These are phyloP conservation scores for Ooceraea biroi DNA, from an alignment of 1,140 invertebrate species.

Conservation along the genomic window DNA sequence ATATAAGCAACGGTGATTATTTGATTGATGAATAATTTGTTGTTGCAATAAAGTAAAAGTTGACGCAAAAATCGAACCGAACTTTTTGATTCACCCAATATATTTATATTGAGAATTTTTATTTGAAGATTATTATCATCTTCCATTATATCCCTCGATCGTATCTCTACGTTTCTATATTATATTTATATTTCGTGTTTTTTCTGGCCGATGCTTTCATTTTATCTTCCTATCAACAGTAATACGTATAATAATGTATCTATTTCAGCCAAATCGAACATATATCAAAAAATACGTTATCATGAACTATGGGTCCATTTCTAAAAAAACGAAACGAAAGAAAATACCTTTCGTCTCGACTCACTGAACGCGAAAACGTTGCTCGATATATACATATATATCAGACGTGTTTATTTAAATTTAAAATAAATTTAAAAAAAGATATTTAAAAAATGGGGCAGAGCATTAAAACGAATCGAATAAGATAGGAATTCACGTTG, in stretches of 20 bases:
- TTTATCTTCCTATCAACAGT: conserved; percentile 30
- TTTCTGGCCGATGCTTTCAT: conserved; percentile 53
- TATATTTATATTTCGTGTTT: conserved; percentile 46
- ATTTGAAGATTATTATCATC: conserved; percentile 42
- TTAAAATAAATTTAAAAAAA: conserved; percentile 56
- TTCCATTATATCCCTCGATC: conserved; percentile 23
- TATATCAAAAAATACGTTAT: conserved; percentile 50
- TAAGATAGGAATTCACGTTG: conserved; percentile 26
- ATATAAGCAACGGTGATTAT: no score
- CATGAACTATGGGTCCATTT: conserved; percentile 21
- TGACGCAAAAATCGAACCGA: no score
- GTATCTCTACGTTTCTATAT: conserved; percentile 36
- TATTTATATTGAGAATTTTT: conserved; percentile 38
- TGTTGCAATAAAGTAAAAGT: no score
- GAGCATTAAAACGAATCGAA: conserved; percentile 31
- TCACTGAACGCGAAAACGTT: conserved; percentile 39
- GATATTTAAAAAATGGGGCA: conserved; percentile 34
- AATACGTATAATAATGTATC: conserved; percentile 64
- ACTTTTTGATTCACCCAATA: no score
- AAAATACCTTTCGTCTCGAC: conserved; percentile 19
- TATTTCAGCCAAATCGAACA: conserved; percentile 72
- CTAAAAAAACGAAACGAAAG: conserved; percentile 20
- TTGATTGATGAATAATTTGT: no score
- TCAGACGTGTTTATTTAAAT: background rate
- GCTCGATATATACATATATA: background rate